Conservation (phyloP, 2,888 invertebrate species). For the Amphimallon solstitiale region DNA sequence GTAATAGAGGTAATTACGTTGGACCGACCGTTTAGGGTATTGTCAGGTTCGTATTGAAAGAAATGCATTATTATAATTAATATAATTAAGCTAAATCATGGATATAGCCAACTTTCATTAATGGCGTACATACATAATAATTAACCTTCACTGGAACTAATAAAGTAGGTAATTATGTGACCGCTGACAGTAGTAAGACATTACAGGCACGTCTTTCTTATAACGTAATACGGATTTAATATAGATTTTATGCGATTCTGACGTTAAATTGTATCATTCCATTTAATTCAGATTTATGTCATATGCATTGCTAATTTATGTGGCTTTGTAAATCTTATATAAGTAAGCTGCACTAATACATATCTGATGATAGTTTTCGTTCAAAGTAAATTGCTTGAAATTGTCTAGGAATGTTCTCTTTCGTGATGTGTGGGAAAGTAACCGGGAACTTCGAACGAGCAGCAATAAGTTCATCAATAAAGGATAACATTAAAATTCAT, state of each 20-base stretch:
- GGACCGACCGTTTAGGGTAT: neutral
- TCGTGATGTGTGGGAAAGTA: no score
- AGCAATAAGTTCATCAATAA: no score
- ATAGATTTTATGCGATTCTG: constrained; percentile 4
- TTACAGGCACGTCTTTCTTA: constrained; percentile 24
- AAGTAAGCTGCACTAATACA: no score
- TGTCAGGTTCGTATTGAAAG: neutral
- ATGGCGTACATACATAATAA: constrained; percentile 30
- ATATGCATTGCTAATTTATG: constrained; percentile 4
- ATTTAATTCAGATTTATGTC: neutral
- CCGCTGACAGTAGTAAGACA: constrained; percentile 36
- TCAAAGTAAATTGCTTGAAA: no score
- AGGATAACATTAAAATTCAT: no score
- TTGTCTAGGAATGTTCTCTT: no score
- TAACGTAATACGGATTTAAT: constrained; percentile 20
- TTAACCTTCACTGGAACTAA: constrained; percentile 37
- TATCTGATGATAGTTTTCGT: no score
- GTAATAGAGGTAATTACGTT: constrained; percentile 8
- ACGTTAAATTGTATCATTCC: neutral
- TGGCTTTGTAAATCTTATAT: no score
- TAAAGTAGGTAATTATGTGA: constrained; percentile 33
- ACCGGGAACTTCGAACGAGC: no score
- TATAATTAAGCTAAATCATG: constrained; percentile 8
- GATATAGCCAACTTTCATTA: constrained; percentile 35
- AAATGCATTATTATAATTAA: constrained; percentile 33